A percentile compares a stretch with the other conserved stretches of the same genome.
Conservation (phyloP, 2,797 vertebrate genomes). For the Sebastes umbrosus region DNA sequence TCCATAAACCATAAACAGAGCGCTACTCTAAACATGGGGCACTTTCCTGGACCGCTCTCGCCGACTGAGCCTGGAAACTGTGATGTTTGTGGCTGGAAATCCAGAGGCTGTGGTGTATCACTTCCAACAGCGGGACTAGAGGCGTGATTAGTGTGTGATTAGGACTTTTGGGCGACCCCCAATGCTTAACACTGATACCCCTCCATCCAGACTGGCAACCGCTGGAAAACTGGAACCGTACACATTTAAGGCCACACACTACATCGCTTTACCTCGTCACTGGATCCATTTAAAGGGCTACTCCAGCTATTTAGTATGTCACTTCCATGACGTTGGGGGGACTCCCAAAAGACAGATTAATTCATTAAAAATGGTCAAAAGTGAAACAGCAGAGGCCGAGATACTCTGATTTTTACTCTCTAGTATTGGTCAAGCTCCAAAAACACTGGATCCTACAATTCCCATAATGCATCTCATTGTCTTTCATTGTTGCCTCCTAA, state of each 20-base stretch:
- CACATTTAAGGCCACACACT: background rate
- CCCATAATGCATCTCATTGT: background rate
- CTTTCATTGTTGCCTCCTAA: background rate
- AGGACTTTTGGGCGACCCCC: constrained; percentile 39
- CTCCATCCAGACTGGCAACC: constrained; percentile 1
- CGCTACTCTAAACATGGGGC: constrained; percentile 48
- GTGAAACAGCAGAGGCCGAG: background rate
- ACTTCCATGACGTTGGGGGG: background rate
- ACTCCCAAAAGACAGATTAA: background rate
- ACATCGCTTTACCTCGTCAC: background rate
- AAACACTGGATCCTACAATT: background rate
- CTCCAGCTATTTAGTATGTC: background rate
- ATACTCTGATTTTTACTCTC: background rate
- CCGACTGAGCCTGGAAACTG: constrained; percentile 61
- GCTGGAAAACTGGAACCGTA: constrained; percentile 5
- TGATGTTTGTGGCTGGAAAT: constrained; percentile 70
- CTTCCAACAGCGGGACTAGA: constrained; percentile 26
- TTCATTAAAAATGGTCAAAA: background rate
- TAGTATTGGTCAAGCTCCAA: background rate
- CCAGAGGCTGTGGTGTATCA: constrained; percentile 27
- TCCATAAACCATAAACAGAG: constrained; percentile 65
- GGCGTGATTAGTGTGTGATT: constrained; percentile 43
- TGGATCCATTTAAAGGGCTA: background rate
- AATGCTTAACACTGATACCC: constrained; percentile 15
- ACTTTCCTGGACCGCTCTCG: constrained; percentile 50